A percentile compares a stretch with the other conserved stretches of the same genome.
These are phyloP conservation scores for sheep (Ovis aries) DNA, from an alignment of 2,113 vertebrate species.

Conservation along the genomic window DNA sequence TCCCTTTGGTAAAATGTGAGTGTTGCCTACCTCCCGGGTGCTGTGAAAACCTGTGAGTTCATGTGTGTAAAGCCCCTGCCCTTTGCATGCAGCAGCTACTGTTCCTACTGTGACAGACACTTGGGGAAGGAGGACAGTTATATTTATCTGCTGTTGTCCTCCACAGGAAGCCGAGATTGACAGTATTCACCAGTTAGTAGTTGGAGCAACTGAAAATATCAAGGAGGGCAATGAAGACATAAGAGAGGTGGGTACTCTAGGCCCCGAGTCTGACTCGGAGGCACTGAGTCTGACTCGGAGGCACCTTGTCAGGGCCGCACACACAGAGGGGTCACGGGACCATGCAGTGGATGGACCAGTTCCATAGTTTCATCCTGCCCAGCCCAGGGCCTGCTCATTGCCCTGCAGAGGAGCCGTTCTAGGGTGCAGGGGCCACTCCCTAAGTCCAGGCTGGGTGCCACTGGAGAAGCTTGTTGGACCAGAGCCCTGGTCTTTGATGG, in stretches of 20 bases:
- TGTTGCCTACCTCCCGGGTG: rapidly evolving
- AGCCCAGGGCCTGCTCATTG: not conserved
- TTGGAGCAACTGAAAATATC: slow-evolving; percentile 96
- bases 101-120: rapidly evolving
- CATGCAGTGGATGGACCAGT: rapidly evolving
- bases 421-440: rapidly evolving
- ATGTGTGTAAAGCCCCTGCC: not conserved
- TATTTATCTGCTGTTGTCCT: not conserved
- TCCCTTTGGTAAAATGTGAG: not conserved
- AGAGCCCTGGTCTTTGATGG: not conserved
- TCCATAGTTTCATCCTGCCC: not conserved
- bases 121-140: not conserved
- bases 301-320: not conserved
- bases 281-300: rapidly evolving
- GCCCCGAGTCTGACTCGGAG: rapidly evolving
- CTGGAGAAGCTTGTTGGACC: not conserved
- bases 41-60: rapidly evolving
- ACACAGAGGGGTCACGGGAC: rapidly evolving
- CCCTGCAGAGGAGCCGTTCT: not conserved
- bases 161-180: slow-evolving; percentile 94
- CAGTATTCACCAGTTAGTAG: slow-evolving; percentile 94
- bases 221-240: slow-evolving; percentile 99
- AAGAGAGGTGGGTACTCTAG: slow-evolving; percentile 85
- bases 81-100: rapidly evolving
- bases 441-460: not conserved